Evolutionary conservation across 2,888 invertebrate species (phyloP).

Genomic region (Notocelia uddmanniana): DNA sequence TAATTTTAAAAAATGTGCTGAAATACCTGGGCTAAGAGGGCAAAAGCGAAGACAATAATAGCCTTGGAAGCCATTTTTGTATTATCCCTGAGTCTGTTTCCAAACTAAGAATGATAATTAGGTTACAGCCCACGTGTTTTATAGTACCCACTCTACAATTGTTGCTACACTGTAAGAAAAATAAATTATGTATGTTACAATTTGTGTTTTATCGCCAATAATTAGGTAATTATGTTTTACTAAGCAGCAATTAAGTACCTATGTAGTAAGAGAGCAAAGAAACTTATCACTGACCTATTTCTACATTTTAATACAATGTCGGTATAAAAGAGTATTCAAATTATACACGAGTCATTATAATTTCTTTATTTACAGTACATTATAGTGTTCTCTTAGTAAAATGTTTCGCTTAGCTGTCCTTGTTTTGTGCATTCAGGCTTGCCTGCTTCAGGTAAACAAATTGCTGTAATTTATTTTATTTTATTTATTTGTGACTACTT

Average conservation of each 20-base stretch:
- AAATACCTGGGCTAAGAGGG: slow-evolving; percentile 30
- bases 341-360: neutral
- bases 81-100: neutral
- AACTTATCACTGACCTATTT: slow-evolving; percentile 30
- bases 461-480: neutral
- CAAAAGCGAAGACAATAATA: slow-evolving; percentile 31
- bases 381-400: slow-evolving; percentile 47
- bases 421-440: slow-evolving; percentile 20
- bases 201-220: neutral
- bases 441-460: slow-evolving; percentile 27
- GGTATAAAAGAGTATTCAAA: neutral
- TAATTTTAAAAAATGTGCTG: neutral
- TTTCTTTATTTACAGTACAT: slow-evolving; percentile 16
- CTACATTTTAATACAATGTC: neutral
- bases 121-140: neutral
- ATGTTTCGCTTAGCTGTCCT: slow-evolving; percentile 20
- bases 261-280: neutral
- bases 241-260: neutral
- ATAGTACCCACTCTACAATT: neutral
- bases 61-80: slow-evolving; percentile 16
- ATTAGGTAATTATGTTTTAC: neutral
- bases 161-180: neutral
- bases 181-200: neutral
- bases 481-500: neutral
- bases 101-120: neutral